These are phyloP conservation scores for Bubo bubo DNA, from an alignment of 2,113 vertebrate species.

Conservation along the genomic window DNA sequence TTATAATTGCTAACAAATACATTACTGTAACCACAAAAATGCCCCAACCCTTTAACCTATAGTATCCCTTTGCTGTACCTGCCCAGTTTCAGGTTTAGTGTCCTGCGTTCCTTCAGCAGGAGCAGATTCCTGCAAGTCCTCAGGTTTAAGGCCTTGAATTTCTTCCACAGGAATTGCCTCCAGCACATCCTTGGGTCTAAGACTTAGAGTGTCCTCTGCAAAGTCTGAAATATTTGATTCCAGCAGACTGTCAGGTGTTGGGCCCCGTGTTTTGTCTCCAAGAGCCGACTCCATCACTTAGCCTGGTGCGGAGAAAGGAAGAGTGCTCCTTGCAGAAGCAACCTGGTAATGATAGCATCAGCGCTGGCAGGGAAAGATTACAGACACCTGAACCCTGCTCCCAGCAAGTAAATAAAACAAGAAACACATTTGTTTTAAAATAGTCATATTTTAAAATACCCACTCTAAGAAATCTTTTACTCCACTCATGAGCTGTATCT, in stretches of 20 bases:
- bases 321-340: neutral
- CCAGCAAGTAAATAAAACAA: neutral
- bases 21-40: neutral
- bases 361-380: neutral
- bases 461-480: neutral
- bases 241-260: neutral
- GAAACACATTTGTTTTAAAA: neutral
- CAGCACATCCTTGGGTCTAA: neutral
- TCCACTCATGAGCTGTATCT: neutral
- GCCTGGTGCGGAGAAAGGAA: neutral
- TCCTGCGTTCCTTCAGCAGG: neutral
- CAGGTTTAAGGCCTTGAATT: neutral
- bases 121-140: neutral
- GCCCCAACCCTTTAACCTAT: neutral
- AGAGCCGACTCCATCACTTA: neutral
- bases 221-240: neutral
- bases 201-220: neutral
- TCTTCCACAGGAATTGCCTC: neutral
- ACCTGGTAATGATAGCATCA: neutral
- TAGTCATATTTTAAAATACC: neutral
- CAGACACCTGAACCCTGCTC: constrained; percentile 51
- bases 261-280: neutral
- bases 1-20: neutral
- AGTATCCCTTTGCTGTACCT: constrained; percentile 27
- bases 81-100: neutral